A percentile compares a stretch with the other conserved stretches of the same genome.
phyloP scores from a whole-genome alignment of 2,888 invertebrate species.

The Aphidoletes aphidimyza region DNA sequence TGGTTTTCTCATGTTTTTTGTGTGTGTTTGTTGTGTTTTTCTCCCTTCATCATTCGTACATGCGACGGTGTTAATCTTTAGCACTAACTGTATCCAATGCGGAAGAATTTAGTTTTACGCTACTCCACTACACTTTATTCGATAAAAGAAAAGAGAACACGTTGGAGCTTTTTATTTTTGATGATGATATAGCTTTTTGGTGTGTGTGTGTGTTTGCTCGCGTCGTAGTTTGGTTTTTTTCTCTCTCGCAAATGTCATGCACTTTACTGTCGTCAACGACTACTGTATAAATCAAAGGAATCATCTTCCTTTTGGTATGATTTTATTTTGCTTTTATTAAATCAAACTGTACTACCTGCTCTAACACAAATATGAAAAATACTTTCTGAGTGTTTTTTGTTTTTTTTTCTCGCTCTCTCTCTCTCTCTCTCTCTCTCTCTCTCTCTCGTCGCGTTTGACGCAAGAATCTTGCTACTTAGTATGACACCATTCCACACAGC shows the following conservation, averaged over 20 bases:
- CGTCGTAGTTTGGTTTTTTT: neutral
- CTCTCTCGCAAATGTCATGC: constrained; percentile 41
- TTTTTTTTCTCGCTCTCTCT: no score
- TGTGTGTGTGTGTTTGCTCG: neutral
- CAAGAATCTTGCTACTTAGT: constrained; percentile 12
- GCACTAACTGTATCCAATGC: constrained; percentile 32
- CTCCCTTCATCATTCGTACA: neutral
- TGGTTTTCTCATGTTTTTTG: neutral
- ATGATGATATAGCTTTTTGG: no score
- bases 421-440: no score
- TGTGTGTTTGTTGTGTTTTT: neutral
- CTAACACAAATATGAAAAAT: no score
- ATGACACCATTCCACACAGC: neutral
- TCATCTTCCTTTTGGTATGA: constrained; percentile 32
- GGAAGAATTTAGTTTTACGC: neutral
- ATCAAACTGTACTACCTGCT: no score
- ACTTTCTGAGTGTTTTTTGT: no score
- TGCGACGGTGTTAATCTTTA: neutral
- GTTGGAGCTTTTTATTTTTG: neutral
- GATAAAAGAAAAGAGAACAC: neutral
- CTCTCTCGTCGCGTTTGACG: no score
- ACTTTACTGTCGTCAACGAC: constrained; percentile 16
- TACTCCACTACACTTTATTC: neutral
- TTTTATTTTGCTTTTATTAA: no score
- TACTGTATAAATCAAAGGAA: constrained; percentile 46